Percentiles rank a stretch among this genome's conserved stretches.
These are phyloP conservation scores for Choristoneura fumiferana DNA, from an alignment of 1,140 invertebrate species.

Conservation along the genomic window DNA sequence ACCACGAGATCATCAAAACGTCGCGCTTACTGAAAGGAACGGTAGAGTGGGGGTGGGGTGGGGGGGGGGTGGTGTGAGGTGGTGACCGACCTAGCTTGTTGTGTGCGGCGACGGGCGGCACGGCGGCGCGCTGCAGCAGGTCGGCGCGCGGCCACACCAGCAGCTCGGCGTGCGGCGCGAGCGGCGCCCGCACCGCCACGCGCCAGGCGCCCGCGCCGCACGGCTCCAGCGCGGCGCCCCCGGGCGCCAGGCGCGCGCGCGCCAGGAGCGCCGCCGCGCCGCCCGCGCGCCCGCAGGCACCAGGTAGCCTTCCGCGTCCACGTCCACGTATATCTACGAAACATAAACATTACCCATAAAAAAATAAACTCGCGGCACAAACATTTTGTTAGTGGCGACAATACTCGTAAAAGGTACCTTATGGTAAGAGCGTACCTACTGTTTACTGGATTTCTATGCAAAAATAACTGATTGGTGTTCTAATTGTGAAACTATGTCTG, in stretches of 20 bases:
- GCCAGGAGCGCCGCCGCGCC: constrained; percentile 22
- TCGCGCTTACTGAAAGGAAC: no score
- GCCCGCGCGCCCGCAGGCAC: constrained; percentile 29
- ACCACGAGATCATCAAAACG: no score
- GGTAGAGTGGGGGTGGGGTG: no score
- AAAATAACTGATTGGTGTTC: no score
- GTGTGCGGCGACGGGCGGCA: constrained; percentile 88
- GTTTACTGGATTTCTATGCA: no score
- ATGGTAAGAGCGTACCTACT: no score
- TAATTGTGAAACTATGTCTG: no score
- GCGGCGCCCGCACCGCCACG: neutral
- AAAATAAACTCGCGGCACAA: no score
- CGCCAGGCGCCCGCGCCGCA: constrained; percentile 31
- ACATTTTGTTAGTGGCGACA: no score
- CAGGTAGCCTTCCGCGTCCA: constrained; percentile 30
- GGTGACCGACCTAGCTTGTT: constrained; percentile 89
- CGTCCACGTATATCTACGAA: constrained; percentile 36
- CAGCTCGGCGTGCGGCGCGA: constrained; percentile 41
- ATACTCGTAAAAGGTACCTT: no score
- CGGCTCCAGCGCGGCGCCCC: constrained; percentile 22
- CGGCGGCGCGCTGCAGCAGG: constrained; percentile 83
- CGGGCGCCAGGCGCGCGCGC: constrained; percentile 13
- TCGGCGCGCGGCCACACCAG: constrained; percentile 91
- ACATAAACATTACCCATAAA: no score
- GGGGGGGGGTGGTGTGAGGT: no score